phyloP scores from a whole-genome alignment of 2,888 invertebrate species.

The Cheilosia urbana region DNA sequence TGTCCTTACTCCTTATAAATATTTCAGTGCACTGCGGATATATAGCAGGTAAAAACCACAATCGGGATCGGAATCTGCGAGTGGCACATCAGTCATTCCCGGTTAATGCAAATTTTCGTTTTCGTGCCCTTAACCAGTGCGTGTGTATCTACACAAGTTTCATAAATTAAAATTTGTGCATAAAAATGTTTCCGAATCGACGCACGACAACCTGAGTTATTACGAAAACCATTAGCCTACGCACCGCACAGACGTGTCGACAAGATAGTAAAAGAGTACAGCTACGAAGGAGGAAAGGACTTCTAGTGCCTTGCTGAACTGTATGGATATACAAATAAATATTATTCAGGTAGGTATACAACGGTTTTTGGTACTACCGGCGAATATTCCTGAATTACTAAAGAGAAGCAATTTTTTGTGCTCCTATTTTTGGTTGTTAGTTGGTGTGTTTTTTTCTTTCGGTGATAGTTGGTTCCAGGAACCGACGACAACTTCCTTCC shows the following conservation, averaged over 20 bases:
- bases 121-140: neutral
- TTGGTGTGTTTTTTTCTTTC: no score
- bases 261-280: neutral
- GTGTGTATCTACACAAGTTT: constrained; percentile 13
- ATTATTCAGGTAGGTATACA: constrained; percentile 46
- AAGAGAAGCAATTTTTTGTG: constrained; percentile 19
- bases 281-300: constrained; percentile 28
- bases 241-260: constrained; percentile 26
- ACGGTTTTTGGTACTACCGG: constrained; percentile 2
- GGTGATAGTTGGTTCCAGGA: constrained; percentile 73
- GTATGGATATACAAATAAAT: constrained; percentile 53
- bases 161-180: constrained; percentile 59
- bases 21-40: neutral
- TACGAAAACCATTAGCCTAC: neutral
- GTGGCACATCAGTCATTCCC: neutral
- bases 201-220: constrained; percentile 34
- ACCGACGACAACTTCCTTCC: constrained; percentile 53
- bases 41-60: no score
- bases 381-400: constrained; percentile 63
- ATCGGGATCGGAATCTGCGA: neutral
- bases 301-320: constrained; percentile 17
- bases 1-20: neutral
- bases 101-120: constrained; percentile 18
- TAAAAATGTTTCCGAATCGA: constrained; percentile 36
- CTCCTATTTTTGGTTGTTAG: constrained; percentile 10